Percentiles rank a stretch among this genome's conserved stretches.
Evolutionary conservation across 1,140 invertebrate genomes (phyloP).

Genomic region (Aphidius gifuensis): DNA sequence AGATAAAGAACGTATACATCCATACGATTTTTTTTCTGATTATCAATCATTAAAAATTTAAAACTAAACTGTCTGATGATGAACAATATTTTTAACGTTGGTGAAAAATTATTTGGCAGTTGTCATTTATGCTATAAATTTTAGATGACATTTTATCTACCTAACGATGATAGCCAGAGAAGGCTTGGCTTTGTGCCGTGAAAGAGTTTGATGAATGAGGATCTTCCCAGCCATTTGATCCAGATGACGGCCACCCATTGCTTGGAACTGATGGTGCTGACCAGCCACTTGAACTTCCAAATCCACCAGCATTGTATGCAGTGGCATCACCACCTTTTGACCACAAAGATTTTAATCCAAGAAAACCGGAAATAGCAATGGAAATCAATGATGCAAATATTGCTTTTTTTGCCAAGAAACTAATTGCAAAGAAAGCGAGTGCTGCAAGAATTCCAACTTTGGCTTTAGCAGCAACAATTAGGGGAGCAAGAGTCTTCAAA

Average conservation of each 20-base stretch:
- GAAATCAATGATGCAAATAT: slow-evolving; percentile 62
- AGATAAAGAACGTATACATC: not conserved
- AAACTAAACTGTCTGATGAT: not conserved
- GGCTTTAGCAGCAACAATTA: slow-evolving; percentile 61
- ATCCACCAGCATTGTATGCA: slow-evolving; percentile 45
- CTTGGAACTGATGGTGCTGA: slow-evolving; percentile 38
- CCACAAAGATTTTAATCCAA: slow-evolving; percentile 57
- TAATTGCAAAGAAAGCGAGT: slow-evolving; percentile 60
- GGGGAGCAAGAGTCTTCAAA: slow-evolving; percentile 58
- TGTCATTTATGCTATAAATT: not conserved
- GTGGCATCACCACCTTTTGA: slow-evolving; percentile 43
- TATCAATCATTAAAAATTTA: not conserved
- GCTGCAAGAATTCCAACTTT: slow-evolving; percentile 60
- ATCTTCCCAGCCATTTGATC: slow-evolving; percentile 30
- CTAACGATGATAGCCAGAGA: slow-evolving; percentile 28
- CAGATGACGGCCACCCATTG: slow-evolving; percentile 47
- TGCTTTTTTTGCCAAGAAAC: slow-evolving; percentile 66
- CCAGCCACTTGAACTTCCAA: slow-evolving; percentile 39
- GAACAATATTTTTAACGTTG: not conserved
- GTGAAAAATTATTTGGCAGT: slow-evolving; percentile 13
- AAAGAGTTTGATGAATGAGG: slow-evolving; percentile 20
- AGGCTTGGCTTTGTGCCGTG: slow-evolving; percentile 28
- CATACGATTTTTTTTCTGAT: not conserved
- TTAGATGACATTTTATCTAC: slow-evolving; percentile 7
- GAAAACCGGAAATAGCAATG: slow-evolving; percentile 61